These are phyloP conservation scores for Ranitomeya imitator DNA, from an alignment of 2,113 vertebrate species.

Conservation along the genomic window DNA sequence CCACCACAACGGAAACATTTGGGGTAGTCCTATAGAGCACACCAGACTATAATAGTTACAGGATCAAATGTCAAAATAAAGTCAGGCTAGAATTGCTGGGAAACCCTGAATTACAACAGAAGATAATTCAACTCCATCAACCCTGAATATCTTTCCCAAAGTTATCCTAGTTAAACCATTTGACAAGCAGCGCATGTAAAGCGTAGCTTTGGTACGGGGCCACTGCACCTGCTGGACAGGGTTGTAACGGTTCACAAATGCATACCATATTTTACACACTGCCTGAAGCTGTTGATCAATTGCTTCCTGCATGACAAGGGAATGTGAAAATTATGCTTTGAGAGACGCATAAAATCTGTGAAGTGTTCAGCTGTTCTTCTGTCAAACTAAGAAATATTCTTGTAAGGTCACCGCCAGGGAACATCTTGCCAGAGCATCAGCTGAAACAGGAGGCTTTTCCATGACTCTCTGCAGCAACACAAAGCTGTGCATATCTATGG, in stretches of 20 bases:
- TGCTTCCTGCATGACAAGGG: slow-evolving; percentile 67
- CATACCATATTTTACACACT: slow-evolving; percentile 54
- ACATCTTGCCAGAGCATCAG: slow-evolving; percentile 69
- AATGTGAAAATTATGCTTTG: slow-evolving; percentile 68
- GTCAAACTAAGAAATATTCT: slow-evolving; percentile 66
- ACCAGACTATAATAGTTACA: slow-evolving; percentile 9
- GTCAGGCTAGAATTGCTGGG: slow-evolving; percentile 18
- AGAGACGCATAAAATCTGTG: slow-evolving; percentile 68
- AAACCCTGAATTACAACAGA: slow-evolving; percentile 27
- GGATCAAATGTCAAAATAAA: slow-evolving; percentile 54
- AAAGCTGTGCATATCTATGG: slow-evolving; percentile 17
- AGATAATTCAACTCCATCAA: slow-evolving; percentile 49
- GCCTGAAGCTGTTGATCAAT: slow-evolving; percentile 67
- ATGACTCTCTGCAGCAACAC: slow-evolving; percentile 19
- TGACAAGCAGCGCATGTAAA: slow-evolving; percentile 32
- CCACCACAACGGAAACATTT: slow-evolving; percentile 28
- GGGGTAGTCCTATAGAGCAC: slow-evolving; percentile 21
- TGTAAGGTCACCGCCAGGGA: slow-evolving; percentile 66
- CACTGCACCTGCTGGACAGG: slow-evolving; percentile 56
- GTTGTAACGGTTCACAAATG: slow-evolving; percentile 53
- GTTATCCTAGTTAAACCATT: slow-evolving; percentile 45
- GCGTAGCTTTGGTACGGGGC: slow-evolving; percentile 35
- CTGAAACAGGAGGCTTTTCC: slow-evolving; percentile 59
- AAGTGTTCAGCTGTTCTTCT: slow-evolving; percentile 65
- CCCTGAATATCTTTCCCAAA: slow-evolving; percentile 39